Evolutionary conservation across 2,888 invertebrate species (phyloP), one percentile per base, ranked within the genome.

Genomic region (Venusia cambrica): DNA sequence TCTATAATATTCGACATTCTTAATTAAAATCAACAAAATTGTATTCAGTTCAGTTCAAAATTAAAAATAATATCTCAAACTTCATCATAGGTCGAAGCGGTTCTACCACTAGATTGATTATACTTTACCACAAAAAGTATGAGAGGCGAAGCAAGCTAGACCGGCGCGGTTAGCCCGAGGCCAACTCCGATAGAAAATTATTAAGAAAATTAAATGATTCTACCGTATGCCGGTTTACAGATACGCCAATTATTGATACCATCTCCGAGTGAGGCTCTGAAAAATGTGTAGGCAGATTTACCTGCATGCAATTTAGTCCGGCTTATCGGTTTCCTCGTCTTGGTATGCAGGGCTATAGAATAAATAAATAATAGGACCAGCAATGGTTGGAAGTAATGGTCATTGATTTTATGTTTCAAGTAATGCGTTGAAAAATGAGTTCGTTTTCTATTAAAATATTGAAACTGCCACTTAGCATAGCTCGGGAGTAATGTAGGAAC

Each of bases 161-260:
- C 72, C 62, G 60, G 70, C 62, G 54, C 48, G 45, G 44, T 61
- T 48, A 50, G 81, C 85, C 77, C 45, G 47, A 31, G 74, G 85
- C 75, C 37, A 51, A 55, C 62, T 63, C 52, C 78, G 83, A 83
- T 84, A 84, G 84, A 81, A 84, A 83, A 83, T 85, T 84, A 87
- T 85, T 80, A 80, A 81, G 85, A 84, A 84, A 84, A 85, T 84
- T 83, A 84, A 87, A 85, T 84, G 83, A 84, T 84, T 40, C 80
- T 79, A 79, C 79, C 65, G 74, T 73, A 62, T 62, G 70, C 73
- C 61, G 62, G 73, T 67, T 67, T 67, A 75, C 69, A 79, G 84
- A 84, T 83, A 84, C 73, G 81, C 83, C 85, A 83, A 85, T 84
- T 84, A 85, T 76, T 81, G 84, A 84, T 84, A 81, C 62, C 54